Conservation (phyloP, 2,888 invertebrate species). For the Lasius fuliginosus region DNA sequence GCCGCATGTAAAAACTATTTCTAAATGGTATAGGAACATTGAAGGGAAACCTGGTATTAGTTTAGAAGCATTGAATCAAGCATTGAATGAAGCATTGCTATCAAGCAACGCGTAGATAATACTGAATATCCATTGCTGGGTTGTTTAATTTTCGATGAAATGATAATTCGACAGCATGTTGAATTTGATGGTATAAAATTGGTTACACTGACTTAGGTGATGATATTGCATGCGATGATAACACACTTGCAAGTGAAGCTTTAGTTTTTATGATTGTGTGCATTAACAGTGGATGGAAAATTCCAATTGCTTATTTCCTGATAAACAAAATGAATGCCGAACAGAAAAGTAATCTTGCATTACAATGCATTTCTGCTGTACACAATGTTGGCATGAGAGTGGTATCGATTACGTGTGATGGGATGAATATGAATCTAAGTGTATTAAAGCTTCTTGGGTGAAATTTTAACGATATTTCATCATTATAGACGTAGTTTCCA, state of each 20-base stretch:
- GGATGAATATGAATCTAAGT: neutral
- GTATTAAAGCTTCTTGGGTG: neutral
- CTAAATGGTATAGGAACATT: neutral
- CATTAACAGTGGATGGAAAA: neutral
- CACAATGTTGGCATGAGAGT: neutral
- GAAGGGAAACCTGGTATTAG: constrained; percentile 10
- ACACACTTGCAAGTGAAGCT: neutral
- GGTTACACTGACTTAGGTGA: constrained; percentile 4
- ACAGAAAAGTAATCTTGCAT: neutral
- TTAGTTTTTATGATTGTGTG: neutral
- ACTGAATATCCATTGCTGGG: constrained; percentile 6
- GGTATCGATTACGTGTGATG: neutral
- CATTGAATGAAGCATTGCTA: too few relatives aligned
- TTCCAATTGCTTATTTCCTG: neutral
- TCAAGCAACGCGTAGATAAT: constrained; percentile 1
- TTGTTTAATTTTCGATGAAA: neutral
- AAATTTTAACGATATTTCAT: neutral
- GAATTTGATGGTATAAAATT: constrained; percentile 9
- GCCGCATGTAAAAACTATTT: constrained; percentile 26
- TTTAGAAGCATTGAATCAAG: neutral
- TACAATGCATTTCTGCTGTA: neutral
- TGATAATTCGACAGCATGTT: neutral
- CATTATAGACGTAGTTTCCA: neutral
- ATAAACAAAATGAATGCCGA: neutral
- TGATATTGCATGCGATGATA: neutral